Evolutionary conservation across 1,140 invertebrate genomes (phyloP).

Genomic region (Streblospio benedicti): DNA sequence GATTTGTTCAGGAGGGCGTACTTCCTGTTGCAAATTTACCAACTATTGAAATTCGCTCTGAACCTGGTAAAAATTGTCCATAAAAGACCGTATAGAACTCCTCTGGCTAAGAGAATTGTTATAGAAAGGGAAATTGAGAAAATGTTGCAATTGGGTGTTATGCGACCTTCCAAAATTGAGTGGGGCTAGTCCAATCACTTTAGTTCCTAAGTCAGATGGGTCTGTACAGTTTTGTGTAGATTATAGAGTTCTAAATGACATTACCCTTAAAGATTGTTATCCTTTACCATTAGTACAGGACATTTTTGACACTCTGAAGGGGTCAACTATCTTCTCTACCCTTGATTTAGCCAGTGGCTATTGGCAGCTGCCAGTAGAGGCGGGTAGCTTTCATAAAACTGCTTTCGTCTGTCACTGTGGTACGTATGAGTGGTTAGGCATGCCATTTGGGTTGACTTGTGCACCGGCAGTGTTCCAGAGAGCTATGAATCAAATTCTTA

Average conservation of each 20-base stretch:
- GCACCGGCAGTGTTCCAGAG: slow-evolving; percentile 27
- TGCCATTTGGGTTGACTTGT: slow-evolving; percentile 33
- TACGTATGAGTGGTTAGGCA: slow-evolving; percentile 20
- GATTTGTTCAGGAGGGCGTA: too few species aligned
- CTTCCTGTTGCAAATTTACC: too few species aligned
- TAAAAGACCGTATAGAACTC: too few species aligned
- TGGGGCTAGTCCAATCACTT: slow-evolving; percentile 30
- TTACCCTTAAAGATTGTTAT: slow-evolving; percentile 22
- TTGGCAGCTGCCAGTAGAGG: slow-evolving; percentile 43
- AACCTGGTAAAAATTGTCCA: too few species aligned
- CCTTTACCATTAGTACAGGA: slow-evolving; percentile 31
- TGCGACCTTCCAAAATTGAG: too few species aligned
- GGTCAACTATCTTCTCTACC: slow-evolving; percentile 20
- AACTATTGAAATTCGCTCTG: too few species aligned
- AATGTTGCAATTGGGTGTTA: too few species aligned
- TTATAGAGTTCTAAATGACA: slow-evolving; percentile 27
- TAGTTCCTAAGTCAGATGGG: slow-evolving; percentile 28
- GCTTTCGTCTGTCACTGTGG: slow-evolving; percentile 22
- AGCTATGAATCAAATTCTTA: slow-evolving; percentile 27
- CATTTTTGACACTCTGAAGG: slow-evolving; percentile 20
- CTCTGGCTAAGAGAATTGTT: too few species aligned
- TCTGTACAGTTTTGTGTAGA: slow-evolving; percentile 27
- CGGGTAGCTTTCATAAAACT: slow-evolving; percentile 37
- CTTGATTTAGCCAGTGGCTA: slow-evolving; percentile 29
- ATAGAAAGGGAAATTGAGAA: too few species aligned